phyloP scores from a whole-genome alignment of 1,140 invertebrate species.

The Saccostrea echinata region DNA sequence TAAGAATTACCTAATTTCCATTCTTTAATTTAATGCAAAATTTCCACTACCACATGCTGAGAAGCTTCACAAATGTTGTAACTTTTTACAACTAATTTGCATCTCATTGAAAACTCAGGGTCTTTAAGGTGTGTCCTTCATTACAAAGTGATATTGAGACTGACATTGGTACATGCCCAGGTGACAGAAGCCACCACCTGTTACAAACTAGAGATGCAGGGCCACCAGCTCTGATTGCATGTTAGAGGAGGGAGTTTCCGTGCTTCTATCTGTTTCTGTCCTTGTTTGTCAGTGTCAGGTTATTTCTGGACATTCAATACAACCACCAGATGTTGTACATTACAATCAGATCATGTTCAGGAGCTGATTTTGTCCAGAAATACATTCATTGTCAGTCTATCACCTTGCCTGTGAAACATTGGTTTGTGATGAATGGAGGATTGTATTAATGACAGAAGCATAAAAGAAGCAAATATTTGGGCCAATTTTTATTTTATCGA shows the following conservation, averaged over 20 bases:
- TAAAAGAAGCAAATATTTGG: neutral
- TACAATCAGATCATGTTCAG: neutral
- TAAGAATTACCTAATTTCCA: neutral
- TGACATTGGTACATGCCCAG: neutral
- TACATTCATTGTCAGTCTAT: neutral
- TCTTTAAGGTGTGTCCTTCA: neutral
- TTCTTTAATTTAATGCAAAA: neutral
- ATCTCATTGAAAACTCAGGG: neutral
- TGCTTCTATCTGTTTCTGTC: neutral
- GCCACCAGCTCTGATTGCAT: slow-evolving; percentile 15
- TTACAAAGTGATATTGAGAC: neutral
- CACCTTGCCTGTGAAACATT: slow-evolving; percentile 17
- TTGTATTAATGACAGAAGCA: neutral
- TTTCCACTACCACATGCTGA: neutral
- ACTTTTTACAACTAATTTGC: neutral
- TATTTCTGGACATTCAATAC: slow-evolving; percentile 17
- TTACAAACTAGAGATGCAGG: neutral
- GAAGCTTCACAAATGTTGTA: neutral
- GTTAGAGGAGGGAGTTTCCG: slow-evolving; percentile 26
- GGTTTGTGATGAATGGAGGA: neutral
- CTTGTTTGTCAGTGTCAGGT: neutral
- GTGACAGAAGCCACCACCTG: neutral
- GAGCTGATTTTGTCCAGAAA: neutral
- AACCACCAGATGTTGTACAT: slow-evolving; percentile 20
- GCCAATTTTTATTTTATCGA: slow-evolving; percentile 16